phyloP scores from a whole-genome alignment of 1,140 invertebrate genomes.

The Papilio helenus region DNA sequence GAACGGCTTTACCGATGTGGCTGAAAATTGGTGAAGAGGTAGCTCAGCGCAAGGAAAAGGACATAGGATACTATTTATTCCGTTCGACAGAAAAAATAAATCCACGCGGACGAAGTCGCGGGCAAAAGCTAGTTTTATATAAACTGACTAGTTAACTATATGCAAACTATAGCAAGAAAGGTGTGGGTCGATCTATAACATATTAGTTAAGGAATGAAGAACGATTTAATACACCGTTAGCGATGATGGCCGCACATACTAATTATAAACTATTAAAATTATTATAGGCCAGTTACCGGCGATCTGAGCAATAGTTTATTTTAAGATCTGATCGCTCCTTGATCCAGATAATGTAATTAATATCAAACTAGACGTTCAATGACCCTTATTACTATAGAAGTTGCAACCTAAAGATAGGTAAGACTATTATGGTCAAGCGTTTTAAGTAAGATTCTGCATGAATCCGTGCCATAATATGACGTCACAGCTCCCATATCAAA shows the following conservation, averaged over 20 bases:
- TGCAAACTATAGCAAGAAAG: background rate
- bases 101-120: too few relatives aligned
- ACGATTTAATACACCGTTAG: conserved; percentile 20
- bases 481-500: background rate
- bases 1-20: too few relatives aligned
- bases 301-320: conserved; percentile 25
- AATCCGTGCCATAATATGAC: background rate
- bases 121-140: too few relatives aligned
- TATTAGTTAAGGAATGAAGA: background rate
- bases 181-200: background rate
- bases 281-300: conserved; percentile 5
- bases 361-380: background rate
- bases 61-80: too few relatives aligned
- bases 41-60: too few relatives aligned
- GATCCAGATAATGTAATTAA: conserved; percentile 7
- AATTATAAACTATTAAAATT: conserved; percentile 27
- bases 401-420: background rate
- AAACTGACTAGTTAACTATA: too few relatives aligned
- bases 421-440: background rate
- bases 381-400: background rate
- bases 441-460: background rate
- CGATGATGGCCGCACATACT: conserved; percentile 2
- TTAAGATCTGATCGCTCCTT: conserved; percentile 24
- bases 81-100: too few relatives aligned
- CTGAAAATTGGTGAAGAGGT: too few relatives aligned